These are phyloP conservation scores for Mycetomoellerius zeteki DNA, from an alignment of 1,140 invertebrate species.

Conservation along the genomic window DNA sequence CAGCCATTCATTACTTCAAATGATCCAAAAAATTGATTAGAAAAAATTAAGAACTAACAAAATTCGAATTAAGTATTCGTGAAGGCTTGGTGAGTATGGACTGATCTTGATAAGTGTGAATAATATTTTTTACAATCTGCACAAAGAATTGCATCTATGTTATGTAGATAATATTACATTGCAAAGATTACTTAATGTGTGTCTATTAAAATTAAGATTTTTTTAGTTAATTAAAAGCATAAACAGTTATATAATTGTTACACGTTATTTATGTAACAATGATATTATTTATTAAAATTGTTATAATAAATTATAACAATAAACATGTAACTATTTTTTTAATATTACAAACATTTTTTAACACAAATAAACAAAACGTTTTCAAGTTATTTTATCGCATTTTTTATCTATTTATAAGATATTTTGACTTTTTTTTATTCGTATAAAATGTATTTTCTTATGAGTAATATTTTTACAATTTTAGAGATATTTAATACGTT, in stretches of 20 bases:
- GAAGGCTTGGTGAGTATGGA: not conserved
- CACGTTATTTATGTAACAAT: not conserved
- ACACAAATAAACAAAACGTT: not conserved
- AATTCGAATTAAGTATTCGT: not conserved
- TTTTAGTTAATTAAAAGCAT: not conserved
- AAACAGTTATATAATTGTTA: not conserved
- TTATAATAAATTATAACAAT: not conserved
- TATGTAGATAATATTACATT: not conserved
- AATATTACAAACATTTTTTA: not conserved
- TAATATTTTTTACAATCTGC: not conserved
- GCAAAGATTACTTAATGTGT: not conserved
- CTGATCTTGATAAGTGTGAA: not conserved
- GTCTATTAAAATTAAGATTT: not conserved
- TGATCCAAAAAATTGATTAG: not conserved
- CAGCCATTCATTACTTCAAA: not conserved
- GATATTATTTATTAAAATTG: not conserved
- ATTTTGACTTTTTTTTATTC: not conserved
- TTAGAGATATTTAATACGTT: not conserved
- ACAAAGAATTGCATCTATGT: not conserved
- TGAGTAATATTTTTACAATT: not conserved
- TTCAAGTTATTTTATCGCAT: not conserved
- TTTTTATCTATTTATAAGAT: not conserved
- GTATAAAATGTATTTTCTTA: conserved; percentile 3
- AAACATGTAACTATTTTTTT: not conserved
- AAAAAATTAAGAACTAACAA: not conserved